Evolutionary conservation across 30 jellyfish, hydroid and myxozoan species (phyloP), one percentile per base, ranked within the genome.

Genomic region (Chironex yamaguchii): DNA sequence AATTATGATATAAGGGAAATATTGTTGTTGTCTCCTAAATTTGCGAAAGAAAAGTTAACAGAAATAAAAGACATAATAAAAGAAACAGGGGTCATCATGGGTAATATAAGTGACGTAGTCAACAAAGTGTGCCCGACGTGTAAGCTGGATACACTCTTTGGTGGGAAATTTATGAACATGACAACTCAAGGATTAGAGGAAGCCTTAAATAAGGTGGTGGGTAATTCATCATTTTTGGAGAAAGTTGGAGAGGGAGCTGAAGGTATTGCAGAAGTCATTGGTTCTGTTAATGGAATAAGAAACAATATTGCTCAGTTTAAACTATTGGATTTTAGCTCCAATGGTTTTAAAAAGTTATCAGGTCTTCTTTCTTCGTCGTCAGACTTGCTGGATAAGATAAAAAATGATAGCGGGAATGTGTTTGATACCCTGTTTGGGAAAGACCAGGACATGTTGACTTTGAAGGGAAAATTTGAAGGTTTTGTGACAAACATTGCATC

Each of bases 391-490:
- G 83, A 54, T 2, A 67, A 54, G 36, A 82, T 93, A 24, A 75
- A 82, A 48, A 81, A 85, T 25, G 51, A 69, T 62, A 83, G 96
- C 49, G 26, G 88, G 34, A 71, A 89, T 65, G 72, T 93, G 12
- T 90, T 82, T 69, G 69, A 77, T 12, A 81, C 81, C 1, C 28
- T 93, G 70, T 93, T 93, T 62, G 77, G 83, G 62, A 85, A 88
- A 32, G 71, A 80, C 76, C 62, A 72, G 34, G 98, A 82, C 20
- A 42, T 93, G 63, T 29, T 73, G 36, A 67, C n/a, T 69, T 48
- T 93, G 62, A 82, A 84, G 52, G 94, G 97, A 20, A 86, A 80
- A 52, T 93, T 81, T 54, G 91, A 83, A 58, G 97, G 98, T 0
- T 86, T 93, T 35, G 91, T 88, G 4, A 58, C 66, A 17, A 69